phyloP scores from a whole-genome alignment of 1,140 invertebrate genomes.

The Chelonus insularis region DNA sequence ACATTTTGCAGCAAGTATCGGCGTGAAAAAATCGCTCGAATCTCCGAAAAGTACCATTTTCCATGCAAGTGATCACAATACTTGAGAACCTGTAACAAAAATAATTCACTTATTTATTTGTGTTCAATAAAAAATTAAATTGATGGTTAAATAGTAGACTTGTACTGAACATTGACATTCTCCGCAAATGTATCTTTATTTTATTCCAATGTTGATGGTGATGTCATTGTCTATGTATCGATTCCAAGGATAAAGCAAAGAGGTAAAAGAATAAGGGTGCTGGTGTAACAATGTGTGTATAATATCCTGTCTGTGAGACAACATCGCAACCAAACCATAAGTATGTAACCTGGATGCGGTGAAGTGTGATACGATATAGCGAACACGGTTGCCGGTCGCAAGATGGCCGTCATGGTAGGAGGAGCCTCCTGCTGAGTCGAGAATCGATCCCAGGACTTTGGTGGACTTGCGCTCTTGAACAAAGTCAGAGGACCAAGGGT shows the following conservation, averaged over 20 bases:
- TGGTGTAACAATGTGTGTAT: background rate
- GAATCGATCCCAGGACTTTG: slow-evolving; percentile 58
- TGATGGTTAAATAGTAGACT: no score
- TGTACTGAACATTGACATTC: no score
- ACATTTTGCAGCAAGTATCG: slow-evolving; percentile 96
- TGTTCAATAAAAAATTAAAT: no score
- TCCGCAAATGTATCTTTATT: no score
- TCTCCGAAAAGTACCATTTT: slow-evolving; percentile 99
- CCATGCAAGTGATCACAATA: slow-evolving; percentile 98
- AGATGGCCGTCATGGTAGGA: slow-evolving; percentile 60
- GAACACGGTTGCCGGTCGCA: slow-evolving; percentile 50
- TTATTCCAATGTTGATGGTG: no score
- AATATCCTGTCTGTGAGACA: slow-evolving; percentile 10
- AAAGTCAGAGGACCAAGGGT: slow-evolving; percentile 22
- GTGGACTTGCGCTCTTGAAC: slow-evolving; percentile 52
- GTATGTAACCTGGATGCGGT: slow-evolving; percentile 46
- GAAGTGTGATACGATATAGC: slow-evolving; percentile 59
- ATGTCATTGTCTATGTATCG: no score
- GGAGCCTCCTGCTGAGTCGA: slow-evolving; percentile 56
- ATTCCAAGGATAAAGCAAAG: no score
- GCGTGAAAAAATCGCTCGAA: slow-evolving; percentile 96
- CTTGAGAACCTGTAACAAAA: slow-evolving; percentile 79
- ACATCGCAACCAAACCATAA: slow-evolving; percentile 10
- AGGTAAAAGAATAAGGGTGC: background rate
- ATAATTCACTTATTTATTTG: no score